Evolutionary conservation across 2,113 vertebrate genomes (phyloP).

Genomic region (Chrysochloris asiatica): DNA sequence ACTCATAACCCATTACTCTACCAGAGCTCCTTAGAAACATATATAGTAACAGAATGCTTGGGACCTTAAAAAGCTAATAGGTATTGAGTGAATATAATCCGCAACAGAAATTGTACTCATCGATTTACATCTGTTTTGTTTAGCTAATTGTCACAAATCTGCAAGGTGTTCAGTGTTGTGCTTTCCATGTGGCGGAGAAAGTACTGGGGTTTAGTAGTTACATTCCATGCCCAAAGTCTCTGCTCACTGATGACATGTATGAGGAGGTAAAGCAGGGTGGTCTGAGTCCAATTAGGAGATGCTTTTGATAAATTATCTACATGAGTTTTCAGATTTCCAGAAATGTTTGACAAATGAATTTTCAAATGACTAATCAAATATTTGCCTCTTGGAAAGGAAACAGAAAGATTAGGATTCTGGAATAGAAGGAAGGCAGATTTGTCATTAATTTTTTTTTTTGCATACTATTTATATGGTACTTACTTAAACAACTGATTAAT

Average conservation of each 20-base stretch:
- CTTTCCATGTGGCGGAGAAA: background rate
- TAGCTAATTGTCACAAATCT: background rate
- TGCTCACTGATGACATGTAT: background rate
- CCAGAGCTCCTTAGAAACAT: no score
- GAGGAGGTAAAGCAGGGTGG: background rate
- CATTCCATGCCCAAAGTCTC: background rate
- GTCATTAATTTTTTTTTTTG: slow-evolving; percentile 18
- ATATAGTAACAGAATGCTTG: background rate
- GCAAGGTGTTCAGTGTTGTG: background rate
- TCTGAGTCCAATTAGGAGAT: background rate
- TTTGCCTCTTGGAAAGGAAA: background rate
- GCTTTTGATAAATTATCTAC: background rate
- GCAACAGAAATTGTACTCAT: background rate
- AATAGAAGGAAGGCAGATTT: background rate
- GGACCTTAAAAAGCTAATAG: background rate
- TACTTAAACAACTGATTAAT: slow-evolving; percentile 21
- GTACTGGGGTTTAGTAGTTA: background rate
- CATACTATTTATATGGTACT: background rate
- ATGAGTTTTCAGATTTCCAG: background rate
- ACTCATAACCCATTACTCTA: no score
- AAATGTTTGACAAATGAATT: background rate
- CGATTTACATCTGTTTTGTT: background rate
- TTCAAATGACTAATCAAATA: slow-evolving; percentile 2
- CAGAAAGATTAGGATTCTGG: background rate
- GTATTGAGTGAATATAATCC: background rate